Evolutionary conservation across 2,113 vertebrate species (phyloP), one percentile per base, ranked within the genome.

Genomic region (Bambusicola thoracicus): DNA sequence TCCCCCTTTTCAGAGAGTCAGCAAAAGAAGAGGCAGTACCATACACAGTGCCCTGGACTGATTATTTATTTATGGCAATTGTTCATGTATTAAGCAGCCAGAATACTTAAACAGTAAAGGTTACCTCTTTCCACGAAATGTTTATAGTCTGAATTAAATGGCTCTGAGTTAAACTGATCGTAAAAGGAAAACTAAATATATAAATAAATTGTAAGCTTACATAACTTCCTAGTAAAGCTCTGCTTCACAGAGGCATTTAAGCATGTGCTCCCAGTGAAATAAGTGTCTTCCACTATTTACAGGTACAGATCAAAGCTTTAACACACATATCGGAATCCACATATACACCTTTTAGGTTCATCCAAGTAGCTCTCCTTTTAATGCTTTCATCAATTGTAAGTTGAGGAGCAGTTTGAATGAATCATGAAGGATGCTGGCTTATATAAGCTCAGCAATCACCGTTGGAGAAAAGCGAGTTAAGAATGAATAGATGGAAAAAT

Each of bases 111-210:
- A 85, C 1, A 11, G 15, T 17, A 74, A 79, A 88, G 29, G 30
- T 58, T 90, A 24, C n/a, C 85, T 85, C 36, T 80, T 87, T 75
- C 87, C 66, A 92, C 48, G 85, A 55, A 25, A 9, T n/a, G 44
- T 75, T 85, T 88, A 36, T 11, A 7, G 8, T 61, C 46, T n/a
- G 82, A 97, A 91, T 91, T 85, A 78, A 85, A 83, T 51, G 51
- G 24, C 40, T 63, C 43, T 40, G 82, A 97, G 85, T 91, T 85
- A 75, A 85, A 81, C 36, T 43, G 20, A 51, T 51, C 25, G 17
- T 70, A n/a, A 83, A 85, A 70, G 18, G n/a, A 85, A 87, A 74
- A 6, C 7, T 53, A 53, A 53, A 29, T 53, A 30, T 29, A 73
- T 29, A 55, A 67, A 5, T 44, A 41, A 6, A 13, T 13, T 61